These are phyloP conservation scores for Macrosiphum euphorbiae DNA, from an alignment of 2,888 invertebrate genomes.

Conservation along the genomic window DNA sequence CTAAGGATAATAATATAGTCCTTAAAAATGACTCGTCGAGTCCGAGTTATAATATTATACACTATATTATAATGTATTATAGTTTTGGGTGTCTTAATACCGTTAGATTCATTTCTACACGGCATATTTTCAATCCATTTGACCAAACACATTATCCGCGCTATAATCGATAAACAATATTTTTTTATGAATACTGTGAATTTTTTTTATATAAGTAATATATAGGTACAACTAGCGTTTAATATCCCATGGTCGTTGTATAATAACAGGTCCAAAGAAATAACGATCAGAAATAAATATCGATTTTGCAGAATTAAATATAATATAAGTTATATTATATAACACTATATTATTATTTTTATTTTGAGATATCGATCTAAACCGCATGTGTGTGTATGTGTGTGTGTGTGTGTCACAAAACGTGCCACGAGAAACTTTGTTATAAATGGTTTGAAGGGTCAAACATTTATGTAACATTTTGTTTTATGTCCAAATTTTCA, in stretches of 20 bases:
- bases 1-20: background rate
- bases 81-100: background rate
- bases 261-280: background rate
- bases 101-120: background rate
- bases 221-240: background rate
- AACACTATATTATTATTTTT: background rate
- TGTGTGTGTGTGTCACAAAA: background rate
- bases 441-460: background rate
- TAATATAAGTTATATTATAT: no score
- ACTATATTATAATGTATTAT: no score
- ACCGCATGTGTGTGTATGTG: background rate
- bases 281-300: background rate
- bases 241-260: background rate
- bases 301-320: background rate
- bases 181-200: background rate
- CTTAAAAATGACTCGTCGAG: no score
- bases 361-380: background rate
- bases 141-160: background rate
- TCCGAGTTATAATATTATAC: no score
- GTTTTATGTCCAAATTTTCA: background rate
- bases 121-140: conserved; percentile 2
- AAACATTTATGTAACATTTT: background rate
- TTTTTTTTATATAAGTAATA: background rate
- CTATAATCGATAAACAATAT: background rate
- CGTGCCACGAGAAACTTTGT: background rate